phyloP scores from a whole-genome alignment of 2,888 invertebrate species.

The Limnephilus auricula region DNA sequence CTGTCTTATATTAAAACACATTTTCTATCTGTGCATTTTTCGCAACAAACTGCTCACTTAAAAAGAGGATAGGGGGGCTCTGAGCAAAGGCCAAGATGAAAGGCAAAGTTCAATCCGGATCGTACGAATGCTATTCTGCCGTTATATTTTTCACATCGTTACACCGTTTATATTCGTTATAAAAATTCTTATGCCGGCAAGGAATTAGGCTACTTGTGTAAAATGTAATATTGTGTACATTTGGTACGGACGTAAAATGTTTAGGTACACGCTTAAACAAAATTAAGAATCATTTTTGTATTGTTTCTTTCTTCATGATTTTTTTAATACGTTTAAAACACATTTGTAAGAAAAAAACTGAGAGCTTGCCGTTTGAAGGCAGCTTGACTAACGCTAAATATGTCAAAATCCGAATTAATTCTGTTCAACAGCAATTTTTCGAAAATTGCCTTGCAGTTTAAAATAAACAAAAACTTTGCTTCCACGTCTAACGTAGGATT shows the following conservation, averaged over 20 bases:
- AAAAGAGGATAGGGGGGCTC: background rate
- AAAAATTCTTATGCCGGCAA: background rate
- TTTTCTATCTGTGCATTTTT: background rate
- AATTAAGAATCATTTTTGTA: background rate
- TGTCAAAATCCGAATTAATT: no score
- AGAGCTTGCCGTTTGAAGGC: no score
- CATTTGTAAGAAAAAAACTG: no score
- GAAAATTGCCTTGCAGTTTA: background rate
- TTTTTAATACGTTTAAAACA: no score
- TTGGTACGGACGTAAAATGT: background rate
- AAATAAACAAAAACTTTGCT: background rate
- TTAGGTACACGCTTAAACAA: background rate
- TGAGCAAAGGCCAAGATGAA: background rate
- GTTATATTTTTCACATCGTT: background rate
- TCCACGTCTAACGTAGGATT: background rate
- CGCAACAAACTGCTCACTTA: background rate
- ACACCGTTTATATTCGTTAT: background rate
- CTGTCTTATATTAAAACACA: background rate
- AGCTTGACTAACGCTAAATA: no score
- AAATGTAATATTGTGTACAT: background rate
- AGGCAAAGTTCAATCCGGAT: slow-evolving; percentile 2
- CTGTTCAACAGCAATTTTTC: no score
- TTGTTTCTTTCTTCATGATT: background rate
- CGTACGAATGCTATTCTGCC: background rate
- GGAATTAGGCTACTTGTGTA: background rate